phyloP scores from a whole-genome alignment of 2,888 invertebrate genomes.

The Choristoneura rosaceana region DNA sequence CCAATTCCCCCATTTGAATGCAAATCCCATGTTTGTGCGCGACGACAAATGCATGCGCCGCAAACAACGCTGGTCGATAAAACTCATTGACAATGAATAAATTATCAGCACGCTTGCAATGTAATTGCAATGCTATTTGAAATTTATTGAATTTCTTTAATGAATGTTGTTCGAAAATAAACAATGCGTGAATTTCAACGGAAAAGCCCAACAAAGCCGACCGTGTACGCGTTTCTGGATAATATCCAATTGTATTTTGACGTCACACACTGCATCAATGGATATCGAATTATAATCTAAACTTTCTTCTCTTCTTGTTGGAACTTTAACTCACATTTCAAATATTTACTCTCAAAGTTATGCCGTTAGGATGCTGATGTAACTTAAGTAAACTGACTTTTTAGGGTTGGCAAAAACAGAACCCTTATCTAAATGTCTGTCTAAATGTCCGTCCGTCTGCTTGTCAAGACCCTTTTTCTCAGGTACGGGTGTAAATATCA shows the following conservation, averaged over 20 bases:
- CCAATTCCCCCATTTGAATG: conserved; percentile 57
- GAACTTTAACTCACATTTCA: no score
- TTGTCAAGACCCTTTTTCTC: no score
- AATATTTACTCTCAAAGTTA: neutral
- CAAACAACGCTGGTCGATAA: conserved; percentile 69
- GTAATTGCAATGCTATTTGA: conserved; percentile 60
- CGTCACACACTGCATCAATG: neutral
- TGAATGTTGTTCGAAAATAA: conserved; percentile 21
- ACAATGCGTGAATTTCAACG: conserved; percentile 25
- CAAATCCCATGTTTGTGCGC: conserved; percentile 61
- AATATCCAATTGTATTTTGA: conserved; percentile 6
- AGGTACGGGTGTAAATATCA: no score
- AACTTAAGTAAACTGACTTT: no score
- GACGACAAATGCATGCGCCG: conserved; percentile 56
- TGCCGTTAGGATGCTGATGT: neutral
- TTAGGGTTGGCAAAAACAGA: no score
- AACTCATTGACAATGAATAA: conserved; percentile 72
- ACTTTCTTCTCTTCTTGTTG: no score
- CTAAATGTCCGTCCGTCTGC: no score
- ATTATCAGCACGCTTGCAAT: conserved; percentile 62
- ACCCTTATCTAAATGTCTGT: no score
- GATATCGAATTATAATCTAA: neutral
- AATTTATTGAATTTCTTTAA: conserved; percentile 38
- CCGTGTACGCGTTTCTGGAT: conserved; percentile 1
- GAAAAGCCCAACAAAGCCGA: neutral